Percentiles rank a stretch among this genome's conserved stretches.
Evolutionary conservation across 2,888 invertebrate genomes (phyloP).

Genomic region (Callimorpha dominula): DNA sequence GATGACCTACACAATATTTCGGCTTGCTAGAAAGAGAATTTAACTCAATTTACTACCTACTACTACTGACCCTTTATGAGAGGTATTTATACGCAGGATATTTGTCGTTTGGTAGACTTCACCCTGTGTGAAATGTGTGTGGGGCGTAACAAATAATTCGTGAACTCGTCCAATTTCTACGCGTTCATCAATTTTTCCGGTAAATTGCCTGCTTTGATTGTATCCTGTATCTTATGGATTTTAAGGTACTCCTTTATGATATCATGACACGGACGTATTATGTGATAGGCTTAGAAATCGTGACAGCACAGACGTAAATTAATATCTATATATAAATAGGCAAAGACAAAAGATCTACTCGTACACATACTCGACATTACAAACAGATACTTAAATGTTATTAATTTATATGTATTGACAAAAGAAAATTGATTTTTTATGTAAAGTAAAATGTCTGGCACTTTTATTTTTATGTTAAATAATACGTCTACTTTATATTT

Average conservation of each 20-base stretch:
- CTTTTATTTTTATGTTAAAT: no score
- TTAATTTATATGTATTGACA: no score
- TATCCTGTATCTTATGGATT: conserved; percentile 10
- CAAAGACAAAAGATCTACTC: no score
- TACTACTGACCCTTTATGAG: no score
- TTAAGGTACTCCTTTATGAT: conserved; percentile 3
- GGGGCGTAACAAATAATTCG: conserved; percentile 5
- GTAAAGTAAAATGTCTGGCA: no score
- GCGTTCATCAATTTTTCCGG: conserved; percentile 18
- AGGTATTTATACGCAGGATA: no score
- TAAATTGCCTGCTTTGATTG: conserved; percentile 10
- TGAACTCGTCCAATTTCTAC: conserved; percentile 15
- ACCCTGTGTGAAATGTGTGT: neutral
- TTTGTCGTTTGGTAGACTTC: neutral
- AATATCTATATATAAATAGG: no score
- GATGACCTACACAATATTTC: neutral
- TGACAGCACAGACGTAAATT: neutral
- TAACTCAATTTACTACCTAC: no score
- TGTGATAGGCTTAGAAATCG: neutral
- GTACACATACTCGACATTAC: no score
- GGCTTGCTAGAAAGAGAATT: neutral
- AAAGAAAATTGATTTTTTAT: no score
- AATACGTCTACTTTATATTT: no score
- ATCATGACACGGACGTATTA: neutral
- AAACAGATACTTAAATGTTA: no score